Conservation (phyloP, 2,888 invertebrate species). For the Leucophenga montana region DNA sequence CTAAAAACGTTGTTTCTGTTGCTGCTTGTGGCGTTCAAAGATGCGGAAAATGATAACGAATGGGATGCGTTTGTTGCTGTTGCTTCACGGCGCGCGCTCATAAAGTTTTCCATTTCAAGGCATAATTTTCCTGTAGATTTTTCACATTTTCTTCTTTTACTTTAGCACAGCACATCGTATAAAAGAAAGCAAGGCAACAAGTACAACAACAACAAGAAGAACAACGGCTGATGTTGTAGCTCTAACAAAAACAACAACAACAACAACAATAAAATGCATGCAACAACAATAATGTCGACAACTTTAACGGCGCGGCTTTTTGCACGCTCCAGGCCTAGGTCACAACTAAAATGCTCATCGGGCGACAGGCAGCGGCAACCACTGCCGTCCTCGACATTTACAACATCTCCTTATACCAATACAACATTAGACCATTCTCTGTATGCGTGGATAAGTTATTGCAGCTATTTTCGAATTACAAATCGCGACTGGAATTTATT, state of each 20-base stretch:
- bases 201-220: slow-evolving; percentile 30
- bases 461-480: slow-evolving; percentile 23
- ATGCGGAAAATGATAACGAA: slow-evolving; percentile 58
- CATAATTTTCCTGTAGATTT: slow-evolving; percentile 54
- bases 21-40: slow-evolving; percentile 35
- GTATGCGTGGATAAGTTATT: slow-evolving; percentile 13
- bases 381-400: too few relatives aligned
- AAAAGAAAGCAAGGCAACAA: slow-evolving; percentile 8
- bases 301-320: not conserved
- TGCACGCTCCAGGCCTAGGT: slow-evolving; percentile 10
- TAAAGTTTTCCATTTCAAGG: slow-evolving; percentile 58
- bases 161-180: not conserved
- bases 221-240: slow-evolving; percentile 30
- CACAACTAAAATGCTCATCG: slow-evolving; percentile 58
- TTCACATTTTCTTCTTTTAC: slow-evolving; percentile 53
- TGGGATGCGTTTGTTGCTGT: slow-evolving; percentile 43
- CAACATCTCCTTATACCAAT: too few relatives aligned
- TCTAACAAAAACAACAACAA: not conserved
- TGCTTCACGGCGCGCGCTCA: slow-evolving; percentile 27
- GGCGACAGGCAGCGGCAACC: slow-evolving; percentile 40
- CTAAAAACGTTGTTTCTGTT: not conserved
- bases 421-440: not conserved
- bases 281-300: not conserved
- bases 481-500: not conserved
- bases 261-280: too few relatives aligned